Base-by-base conservation (phyloP, 2,888 invertebrate genomes). In the Archaeoteleia sp. region DNA sequence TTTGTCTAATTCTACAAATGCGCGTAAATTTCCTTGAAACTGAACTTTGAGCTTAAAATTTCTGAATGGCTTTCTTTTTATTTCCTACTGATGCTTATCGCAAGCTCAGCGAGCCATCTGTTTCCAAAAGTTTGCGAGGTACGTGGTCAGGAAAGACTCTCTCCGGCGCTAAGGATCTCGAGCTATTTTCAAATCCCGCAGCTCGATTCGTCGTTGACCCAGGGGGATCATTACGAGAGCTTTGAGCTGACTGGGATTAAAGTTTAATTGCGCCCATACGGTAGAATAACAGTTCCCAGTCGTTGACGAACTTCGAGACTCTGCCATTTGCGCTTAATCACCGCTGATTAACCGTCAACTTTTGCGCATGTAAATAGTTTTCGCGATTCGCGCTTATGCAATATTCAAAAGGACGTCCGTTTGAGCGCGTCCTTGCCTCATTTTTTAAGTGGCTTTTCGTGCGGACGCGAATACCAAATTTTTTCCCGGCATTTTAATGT, bases 161-260 rank as follows among this genome's bases (percentile, higher is more conserved):
- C 9, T 23, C 23, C n/a, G 29, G 8, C 1, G 8, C 29, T 3
- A 29, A 2, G 29, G 9, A 29, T 29, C 9, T n/a, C 20, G 20
- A 40, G 15, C 40, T 40, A 40, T 23, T 40, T 40, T 40, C 40
- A 40, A 40, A 40, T 40, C 40, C 40, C 40, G 23, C 40, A 9
- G 40, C 40, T 40, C 40, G 14, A 40, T 40, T 40, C 40, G 15
- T 23, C 40, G 40, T 46, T 48, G 32, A 48, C 35, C 34, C 23
- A 23, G 23, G 13, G 20, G 34, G 17, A 13, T 20, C 35, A 35
- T 48, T 48, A 48, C 48, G 13, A 34, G 15, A 9, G 32, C 45
- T 46, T 46, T 46, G 45, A 46, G 13, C 34, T 13, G 48, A 30
- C 20, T 9, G 25, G 48, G 35, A 48, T 48, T 48, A 48, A 48